Evolutionary conservation across 2,113 vertebrate genomes (phyloP).

Genomic region (Forbesichthys papilliferus): DNA sequence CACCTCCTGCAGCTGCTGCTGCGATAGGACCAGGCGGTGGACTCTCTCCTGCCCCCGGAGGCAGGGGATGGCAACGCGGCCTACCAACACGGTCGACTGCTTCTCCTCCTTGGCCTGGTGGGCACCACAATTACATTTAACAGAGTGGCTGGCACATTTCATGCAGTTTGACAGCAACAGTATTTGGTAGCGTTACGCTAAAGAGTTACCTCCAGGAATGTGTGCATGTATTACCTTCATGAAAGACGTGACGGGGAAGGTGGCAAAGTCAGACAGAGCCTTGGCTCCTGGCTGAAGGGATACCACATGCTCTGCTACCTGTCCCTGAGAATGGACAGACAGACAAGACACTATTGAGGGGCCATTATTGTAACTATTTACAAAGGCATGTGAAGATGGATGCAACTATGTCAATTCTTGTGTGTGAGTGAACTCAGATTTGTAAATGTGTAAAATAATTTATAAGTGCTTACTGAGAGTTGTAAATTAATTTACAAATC

Average conservation of each 20-base stretch:
- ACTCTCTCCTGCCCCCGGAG: conserved; percentile 81
- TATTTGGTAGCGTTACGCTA: too few species aligned
- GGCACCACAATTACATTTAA: neutral
- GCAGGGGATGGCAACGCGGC: conserved; percentile 86
- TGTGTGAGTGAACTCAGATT: too few species aligned
- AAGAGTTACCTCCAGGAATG: neutral
- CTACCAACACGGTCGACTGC: conserved; percentile 76
- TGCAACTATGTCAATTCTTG: too few species aligned
- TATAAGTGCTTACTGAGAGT: too few species aligned
- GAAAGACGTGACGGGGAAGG: conserved; percentile 86
- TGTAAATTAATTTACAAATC: too few species aligned
- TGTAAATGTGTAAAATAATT: too few species aligned
- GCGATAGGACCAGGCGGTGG: conserved; percentile 84
- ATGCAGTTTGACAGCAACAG: too few species aligned
- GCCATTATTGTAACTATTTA: too few species aligned
- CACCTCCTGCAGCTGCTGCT: conserved; percentile 83
- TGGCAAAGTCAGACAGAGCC: conserved; percentile 83
- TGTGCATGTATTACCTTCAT: conserved; percentile 78
- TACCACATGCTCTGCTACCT: conserved; percentile 84
- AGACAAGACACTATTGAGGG: neutral
- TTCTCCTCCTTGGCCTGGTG: conserved; percentile 83
- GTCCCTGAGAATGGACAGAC: conserved; percentile 73
- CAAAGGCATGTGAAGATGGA: too few species aligned
- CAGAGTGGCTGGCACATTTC: too few species aligned
- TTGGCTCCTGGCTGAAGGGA: conserved; percentile 82